Conservation (phyloP, 2,113 vertebrate species). For the Epinephelus cyanopodus region DNA sequence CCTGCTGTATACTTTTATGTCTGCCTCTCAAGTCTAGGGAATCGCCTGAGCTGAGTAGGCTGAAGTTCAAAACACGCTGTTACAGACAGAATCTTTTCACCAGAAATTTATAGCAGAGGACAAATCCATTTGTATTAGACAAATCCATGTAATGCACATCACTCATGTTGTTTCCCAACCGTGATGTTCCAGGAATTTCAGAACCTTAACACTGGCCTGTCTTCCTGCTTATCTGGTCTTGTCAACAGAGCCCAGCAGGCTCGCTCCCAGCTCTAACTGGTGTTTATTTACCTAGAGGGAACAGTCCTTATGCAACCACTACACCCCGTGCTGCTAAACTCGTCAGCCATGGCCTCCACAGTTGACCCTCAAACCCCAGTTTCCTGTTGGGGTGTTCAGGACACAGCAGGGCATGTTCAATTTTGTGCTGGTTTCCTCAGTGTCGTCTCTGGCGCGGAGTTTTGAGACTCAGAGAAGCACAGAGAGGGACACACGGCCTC, state of each 20-base stretch:
- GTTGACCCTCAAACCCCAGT: conserved; percentile 54
- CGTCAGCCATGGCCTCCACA: conserved; percentile 46
- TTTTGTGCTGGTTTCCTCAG: background rate
- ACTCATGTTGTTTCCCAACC: conserved; percentile 40
- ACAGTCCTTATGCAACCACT: conserved; percentile 59
- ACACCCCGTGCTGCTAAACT: conserved; percentile 44
- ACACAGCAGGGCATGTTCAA: background rate
- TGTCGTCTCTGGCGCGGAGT: conserved; percentile 17
- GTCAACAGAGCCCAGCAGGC: conserved; percentile 73
- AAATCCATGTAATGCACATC: conserved; percentile 16
- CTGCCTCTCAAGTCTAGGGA: conserved; percentile 26
- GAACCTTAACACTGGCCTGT: conserved; percentile 37
- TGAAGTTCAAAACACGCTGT: conserved; percentile 3
- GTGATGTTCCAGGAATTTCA: conserved; percentile 57
- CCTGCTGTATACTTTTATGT: conserved; percentile 35
- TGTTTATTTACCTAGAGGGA: conserved; percentile 75
- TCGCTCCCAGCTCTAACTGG: conserved; percentile 55
- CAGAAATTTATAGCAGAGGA: background rate
- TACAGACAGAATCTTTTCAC: background rate
- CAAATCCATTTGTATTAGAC: background rate
- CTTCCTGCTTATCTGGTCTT: conserved; percentile 72
- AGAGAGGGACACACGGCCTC: background rate
- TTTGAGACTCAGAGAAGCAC: background rate
- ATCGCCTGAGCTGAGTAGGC: conserved; percentile 8
- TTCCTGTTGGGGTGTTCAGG: conserved; percentile 58